These are phyloP conservation scores for Bradypodion pumilum DNA, from an alignment of 2,797 vertebrate genomes.

Conservation along the genomic window DNA sequence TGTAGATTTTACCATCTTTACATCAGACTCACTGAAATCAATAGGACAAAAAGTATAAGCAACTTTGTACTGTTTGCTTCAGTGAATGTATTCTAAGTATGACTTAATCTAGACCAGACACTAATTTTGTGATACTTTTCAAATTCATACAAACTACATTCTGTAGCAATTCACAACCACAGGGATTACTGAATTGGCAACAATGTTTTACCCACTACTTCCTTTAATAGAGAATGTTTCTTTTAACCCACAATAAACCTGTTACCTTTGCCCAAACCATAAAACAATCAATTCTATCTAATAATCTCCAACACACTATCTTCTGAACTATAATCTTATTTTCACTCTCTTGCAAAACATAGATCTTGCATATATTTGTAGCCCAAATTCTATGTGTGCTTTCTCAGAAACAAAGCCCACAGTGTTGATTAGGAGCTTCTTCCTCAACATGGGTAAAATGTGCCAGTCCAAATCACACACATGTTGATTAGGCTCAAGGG, in stretches of 20 bases:
- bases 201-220: not conserved
- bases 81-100: not conserved
- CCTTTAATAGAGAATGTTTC: not conserved
- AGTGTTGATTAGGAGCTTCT: not conserved
- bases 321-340: not conserved
- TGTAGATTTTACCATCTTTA: not conserved
- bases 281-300: not conserved
- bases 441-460: not conserved
- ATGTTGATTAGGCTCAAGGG: not conserved
- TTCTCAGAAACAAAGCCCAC: not conserved
- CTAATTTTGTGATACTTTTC: too few relatives aligned
- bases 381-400: not conserved
- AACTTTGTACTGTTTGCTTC: not conserved
- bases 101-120: not conserved
- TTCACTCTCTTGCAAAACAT: not conserved
- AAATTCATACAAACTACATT: not conserved
- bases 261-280: not conserved
- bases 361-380: too few relatives aligned
- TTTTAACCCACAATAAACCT: not conserved
- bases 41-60: not conserved
- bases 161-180: not conserved
- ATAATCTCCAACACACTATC: not conserved
- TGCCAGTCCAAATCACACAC: not conserved
- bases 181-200: too few relatives aligned
- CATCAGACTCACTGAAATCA: not conserved